Base-by-base conservation (phyloP, 2,113 vertebrate species). In the Oreocharis arfaki region DNA sequence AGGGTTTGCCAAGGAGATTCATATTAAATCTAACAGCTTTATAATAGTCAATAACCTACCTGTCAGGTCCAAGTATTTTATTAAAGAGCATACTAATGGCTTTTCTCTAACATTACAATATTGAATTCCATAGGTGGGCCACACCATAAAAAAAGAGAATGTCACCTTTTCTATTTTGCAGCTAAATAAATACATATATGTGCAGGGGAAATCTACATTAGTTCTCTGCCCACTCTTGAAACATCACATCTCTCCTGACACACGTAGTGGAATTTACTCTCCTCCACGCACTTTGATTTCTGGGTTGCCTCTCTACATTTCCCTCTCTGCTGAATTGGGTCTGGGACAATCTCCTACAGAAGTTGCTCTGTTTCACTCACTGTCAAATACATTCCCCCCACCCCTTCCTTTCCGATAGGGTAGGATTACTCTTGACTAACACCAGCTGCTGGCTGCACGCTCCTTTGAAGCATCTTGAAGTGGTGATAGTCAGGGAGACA, bases 1-100 rank as follows among this genome's bases (percentile, higher is more conserved):
- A 70, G 42, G 13, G 67, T 86, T 90, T 89, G 52, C 83, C 64
- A 57, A 71, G 73, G 75, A 92, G 76, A 91, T 85, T 94, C 68
- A 37, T 86, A 79, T 91, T 89, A 82, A 95, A 81, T 79, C 67
- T 89, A 95, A 92, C 83, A 93, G 76, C 42, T 93, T 84, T 82
- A 81, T 96, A 96, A 95, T 90, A 90, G 86, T 95, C 83, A 90
- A 92, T 93, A 95, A 77, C 60, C 53, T 74, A 67, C 64, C 30
- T 89, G 74, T 77, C 83, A 92, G 73, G 32, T 79, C 65, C 49
- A 24, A 41, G 50, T 42, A 81, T 89, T 93, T 95, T 92, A 81
- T 92, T 96, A 85, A 87, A 86, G 55, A 77, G 63, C 11, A 19
- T 63, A 30, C 27, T 86, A 92, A 78, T 88, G 30, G 44, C 22